phyloP scores from a whole-genome alignment of 2,888 invertebrate species.

The Oxystoma pomonae region DNA sequence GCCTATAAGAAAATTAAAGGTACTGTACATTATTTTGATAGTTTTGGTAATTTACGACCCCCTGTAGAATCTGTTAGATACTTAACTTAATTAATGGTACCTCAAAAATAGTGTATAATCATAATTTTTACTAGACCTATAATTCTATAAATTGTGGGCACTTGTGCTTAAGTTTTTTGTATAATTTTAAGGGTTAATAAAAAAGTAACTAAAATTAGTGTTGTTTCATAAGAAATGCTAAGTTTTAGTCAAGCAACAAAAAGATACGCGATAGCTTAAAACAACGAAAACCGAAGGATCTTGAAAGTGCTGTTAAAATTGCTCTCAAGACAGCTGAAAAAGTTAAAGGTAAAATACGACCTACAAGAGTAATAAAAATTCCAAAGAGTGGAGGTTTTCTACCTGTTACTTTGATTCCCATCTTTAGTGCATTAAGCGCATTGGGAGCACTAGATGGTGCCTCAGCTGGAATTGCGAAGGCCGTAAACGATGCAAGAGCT shows the following conservation, averaged over 20 bases:
- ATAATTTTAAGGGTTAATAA: too few relatives aligned
- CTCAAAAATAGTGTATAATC: too few relatives aligned
- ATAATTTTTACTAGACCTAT: too few relatives aligned
- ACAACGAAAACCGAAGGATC: background rate
- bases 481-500: conserved; percentile 36
- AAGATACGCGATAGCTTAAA: background rate
- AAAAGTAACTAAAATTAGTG: too few relatives aligned
- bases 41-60: too few relatives aligned
- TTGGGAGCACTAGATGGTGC: conserved; percentile 40
- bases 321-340: conserved; percentile 20
- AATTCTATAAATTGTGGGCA: too few relatives aligned
- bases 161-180: too few relatives aligned
- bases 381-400: conserved; percentile 39
- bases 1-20: too few relatives aligned
- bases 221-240: too few relatives aligned
- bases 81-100: too few relatives aligned
- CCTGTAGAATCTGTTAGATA: too few relatives aligned
- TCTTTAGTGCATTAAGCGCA: conserved; percentile 40
- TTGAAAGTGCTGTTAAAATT: conserved; percentile 22
- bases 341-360: conserved; percentile 11
- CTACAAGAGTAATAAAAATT: conserved; percentile 35
- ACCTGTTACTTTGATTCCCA: conserved; percentile 33
- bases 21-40: too few relatives aligned
- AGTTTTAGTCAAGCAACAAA: background rate
- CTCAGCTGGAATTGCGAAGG: conserved; percentile 39